These are phyloP conservation scores for Bicyclus anynana DNA, from an alignment of 1,140 invertebrate species.

Conservation along the genomic window DNA sequence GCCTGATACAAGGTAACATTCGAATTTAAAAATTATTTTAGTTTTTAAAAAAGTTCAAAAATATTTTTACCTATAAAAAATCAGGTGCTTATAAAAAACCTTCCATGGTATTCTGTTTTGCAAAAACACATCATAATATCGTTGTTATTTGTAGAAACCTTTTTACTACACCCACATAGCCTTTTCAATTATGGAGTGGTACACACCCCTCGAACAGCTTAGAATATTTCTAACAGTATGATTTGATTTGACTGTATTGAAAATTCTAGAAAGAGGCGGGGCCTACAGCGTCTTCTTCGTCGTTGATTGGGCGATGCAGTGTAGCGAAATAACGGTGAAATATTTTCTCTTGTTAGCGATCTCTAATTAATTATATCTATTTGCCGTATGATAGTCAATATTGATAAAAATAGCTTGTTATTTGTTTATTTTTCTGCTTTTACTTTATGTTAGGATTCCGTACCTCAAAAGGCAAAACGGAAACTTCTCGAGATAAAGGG, in stretches of 20 bases:
- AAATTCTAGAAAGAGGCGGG: constrained; percentile 34
- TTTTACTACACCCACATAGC: background rate
- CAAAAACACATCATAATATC: no score
- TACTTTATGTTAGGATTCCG: no score
- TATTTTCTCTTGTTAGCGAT: constrained; percentile 11
- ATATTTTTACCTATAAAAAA: no score
- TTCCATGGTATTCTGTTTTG: no score
- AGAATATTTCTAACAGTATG: background rate
- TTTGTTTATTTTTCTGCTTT: no score
- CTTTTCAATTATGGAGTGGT: background rate
- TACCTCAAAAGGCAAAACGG: no score
- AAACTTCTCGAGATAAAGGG: no score
- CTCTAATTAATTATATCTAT: constrained; percentile 6
- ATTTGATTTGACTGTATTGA: constrained; percentile 13
- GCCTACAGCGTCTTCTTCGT: constrained; percentile 15
- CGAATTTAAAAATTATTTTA: no score
- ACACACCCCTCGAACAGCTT: background rate
- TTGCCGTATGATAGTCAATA: background rate
- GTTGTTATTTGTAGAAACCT: background rate
- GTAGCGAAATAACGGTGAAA: constrained; percentile 18
- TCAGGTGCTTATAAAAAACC: no score
- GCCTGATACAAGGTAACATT: no score
- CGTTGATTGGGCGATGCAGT: constrained; percentile 26
- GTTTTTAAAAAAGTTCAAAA: no score
- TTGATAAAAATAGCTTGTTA: background rate